Evolutionary conservation across 2,888 invertebrate species (phyloP), one percentile per base, ranked within the genome.

Genomic region (Clivina fossor): DNA sequence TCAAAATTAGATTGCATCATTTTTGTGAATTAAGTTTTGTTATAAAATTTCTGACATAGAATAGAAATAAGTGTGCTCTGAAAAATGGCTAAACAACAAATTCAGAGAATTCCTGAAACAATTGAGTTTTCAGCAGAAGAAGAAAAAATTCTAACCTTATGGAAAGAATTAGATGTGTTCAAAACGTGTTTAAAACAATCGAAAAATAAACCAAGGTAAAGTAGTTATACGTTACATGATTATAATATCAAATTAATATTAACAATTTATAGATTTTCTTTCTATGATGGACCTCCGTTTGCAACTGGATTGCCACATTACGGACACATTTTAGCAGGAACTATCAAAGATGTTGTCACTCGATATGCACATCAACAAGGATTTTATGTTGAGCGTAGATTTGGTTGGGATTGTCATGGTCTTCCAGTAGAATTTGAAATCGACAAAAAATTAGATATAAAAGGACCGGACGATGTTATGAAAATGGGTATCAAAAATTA

Each of bases 391-490:
- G 98, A 81, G 80, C 81, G 97, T 58, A 78, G 98, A 26, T 99
- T 99, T 76, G 99, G 99, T 1, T 99, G 99, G 99, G 99, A 97
- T 77, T 94, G 94, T 66, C 99, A 99, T 75, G 99, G 99, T 1
- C 77, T 99, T 49, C 99, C 99, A 2, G 95, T 99, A 41, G 93
- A 95, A 72, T 93, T 86, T 74, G 92, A 94, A 79, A 92, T 94
- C 66, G 94, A 94, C 69, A 95, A 93, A 76, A 76, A 81, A 1
- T 73, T 98, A 13, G 88, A 86, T 4, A 96, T 99, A 65, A 93
- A 88, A 70, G 95, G 98, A 0, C 98, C 99, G 0, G 92, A 92
- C 60, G 98, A 99, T 83, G 96, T 99, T 1, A 84, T 82, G 18
- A 92, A 91, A 75, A 92, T 99, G 90, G 99, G 99, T 7, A 98